Evolutionary conservation across 2,888 invertebrate genomes (phyloP).

Genomic region (Aproaerema taeniolella): DNA sequence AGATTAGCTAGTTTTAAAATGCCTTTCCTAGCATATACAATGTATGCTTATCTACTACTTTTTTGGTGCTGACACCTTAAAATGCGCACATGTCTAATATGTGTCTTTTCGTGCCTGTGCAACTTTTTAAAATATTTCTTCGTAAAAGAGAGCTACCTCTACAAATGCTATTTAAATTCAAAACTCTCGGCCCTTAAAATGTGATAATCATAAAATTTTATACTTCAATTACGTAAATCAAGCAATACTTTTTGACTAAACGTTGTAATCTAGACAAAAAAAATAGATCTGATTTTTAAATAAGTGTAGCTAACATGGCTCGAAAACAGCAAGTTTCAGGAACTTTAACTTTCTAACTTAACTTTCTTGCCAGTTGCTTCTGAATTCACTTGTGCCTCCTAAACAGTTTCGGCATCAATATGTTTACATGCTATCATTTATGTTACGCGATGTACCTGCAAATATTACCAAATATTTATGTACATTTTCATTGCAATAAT

Average conservation of each 20-base stretch:
- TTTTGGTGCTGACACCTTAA: conserved; percentile 19
- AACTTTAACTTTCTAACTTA: no score
- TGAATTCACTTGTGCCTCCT: conserved; percentile 8
- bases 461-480: conserved; percentile 67
- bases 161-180: no score
- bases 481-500: conserved; percentile 64
- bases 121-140: conserved; percentile 7
- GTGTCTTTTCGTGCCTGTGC: conserved; percentile 11
- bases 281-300: no score
- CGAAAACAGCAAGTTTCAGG: no score
- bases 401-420: conserved; percentile 20
- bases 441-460: conserved; percentile 56
- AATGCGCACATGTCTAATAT: conserved; percentile 18
- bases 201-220: conserved; percentile 1
- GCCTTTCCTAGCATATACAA: conserved; percentile 19
- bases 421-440: conserved; percentile 30
- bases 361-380: conserved; percentile 19
- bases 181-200: no score
- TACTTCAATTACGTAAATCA: conserved; percentile 6
- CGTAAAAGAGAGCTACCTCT: no score
- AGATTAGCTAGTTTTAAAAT: conserved; percentile 8
- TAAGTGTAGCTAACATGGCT: no score
- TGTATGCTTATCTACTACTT: conserved; percentile 11
- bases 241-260: conserved; percentile 2
- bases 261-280: no score